These are phyloP conservation scores for Lumbricus terrestris DNA, from an alignment of 2,888 invertebrate genomes.

Conservation along the genomic window DNA sequence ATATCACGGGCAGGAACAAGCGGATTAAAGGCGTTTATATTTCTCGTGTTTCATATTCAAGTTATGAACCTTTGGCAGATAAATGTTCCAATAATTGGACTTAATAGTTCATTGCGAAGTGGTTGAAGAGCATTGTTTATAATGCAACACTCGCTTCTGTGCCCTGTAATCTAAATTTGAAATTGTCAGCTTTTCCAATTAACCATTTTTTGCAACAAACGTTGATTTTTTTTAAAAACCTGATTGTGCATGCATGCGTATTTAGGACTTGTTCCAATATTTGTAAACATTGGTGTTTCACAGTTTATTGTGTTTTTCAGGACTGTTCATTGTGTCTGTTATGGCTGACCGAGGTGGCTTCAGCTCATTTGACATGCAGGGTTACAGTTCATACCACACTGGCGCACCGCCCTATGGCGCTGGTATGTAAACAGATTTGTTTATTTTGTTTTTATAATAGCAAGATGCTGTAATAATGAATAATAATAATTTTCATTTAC, in stretches of 20 bases:
- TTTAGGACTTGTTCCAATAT: not conserved
- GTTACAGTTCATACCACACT: conserved; percentile 26
- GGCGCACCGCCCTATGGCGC: not conserved
- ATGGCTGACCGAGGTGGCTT: conserved; percentile 15
- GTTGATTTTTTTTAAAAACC: not conserved
- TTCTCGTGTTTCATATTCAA: not conserved
- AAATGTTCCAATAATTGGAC: not conserved
- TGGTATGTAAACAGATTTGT: not conserved
- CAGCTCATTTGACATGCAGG: conserved; percentile 9
- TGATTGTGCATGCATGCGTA: not conserved
- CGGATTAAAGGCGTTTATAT: not conserved
- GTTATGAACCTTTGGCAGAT: not conserved
- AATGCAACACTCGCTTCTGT: not conserved
- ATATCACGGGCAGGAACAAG: not conserved
- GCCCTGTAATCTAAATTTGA: not conserved
- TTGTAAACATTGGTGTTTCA: not conserved
- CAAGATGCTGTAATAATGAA: not conserved
- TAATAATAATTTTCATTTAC: too few species aligned
- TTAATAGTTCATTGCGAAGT: not conserved
- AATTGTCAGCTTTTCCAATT: not conserved
- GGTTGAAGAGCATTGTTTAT: not conserved
- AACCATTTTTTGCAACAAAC: not conserved
- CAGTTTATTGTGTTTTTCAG: not conserved
- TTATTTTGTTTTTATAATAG: not conserved
- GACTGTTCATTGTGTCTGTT: not conserved